Evolutionary conservation across 2,797 vertebrate genomes (phyloP).

Genomic region (Knipowitschia caucasica): DNA sequence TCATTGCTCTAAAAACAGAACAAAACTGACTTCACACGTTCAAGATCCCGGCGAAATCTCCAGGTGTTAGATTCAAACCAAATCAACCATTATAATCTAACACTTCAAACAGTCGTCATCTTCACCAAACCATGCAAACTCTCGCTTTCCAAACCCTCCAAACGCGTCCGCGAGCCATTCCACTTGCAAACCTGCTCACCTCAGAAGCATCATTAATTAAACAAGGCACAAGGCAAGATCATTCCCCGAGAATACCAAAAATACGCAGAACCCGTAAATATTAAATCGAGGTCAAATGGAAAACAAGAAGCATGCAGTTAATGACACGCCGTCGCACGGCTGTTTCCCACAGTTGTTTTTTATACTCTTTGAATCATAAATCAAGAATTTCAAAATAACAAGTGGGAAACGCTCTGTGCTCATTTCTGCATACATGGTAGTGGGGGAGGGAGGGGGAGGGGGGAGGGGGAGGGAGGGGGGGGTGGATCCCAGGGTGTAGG

Average conservation of each 20-base stretch:
- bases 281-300: slow-evolving; percentile 28
- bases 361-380: neutral
- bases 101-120: slow-evolving; percentile 22
- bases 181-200: neutral
- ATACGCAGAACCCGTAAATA: slow-evolving; percentile 3
- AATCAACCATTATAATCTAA: slow-evolving; percentile 29
- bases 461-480: neutral
- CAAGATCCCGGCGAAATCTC: slow-evolving; percentile 22
- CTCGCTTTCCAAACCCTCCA: slow-evolving; percentile 18
- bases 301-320: slow-evolving; percentile 61
- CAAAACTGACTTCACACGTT: slow-evolving; percentile 15
- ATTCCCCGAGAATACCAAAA: slow-evolving; percentile 4
- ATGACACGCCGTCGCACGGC: slow-evolving; percentile 39
- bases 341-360: slow-evolving; percentile 45
- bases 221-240: slow-evolving; percentile 12
- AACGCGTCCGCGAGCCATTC: slow-evolving; percentile 19
- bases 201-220: slow-evolving; percentile 14
- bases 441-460: slow-evolving; percentile 19
- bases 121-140: slow-evolving; percentile 55
- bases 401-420: slow-evolving; percentile 60
- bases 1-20: slow-evolving; percentile 21
- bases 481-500: slow-evolving; percentile 40
- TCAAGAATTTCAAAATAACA: neutral
- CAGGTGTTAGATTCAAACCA: slow-evolving; percentile 44
- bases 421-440: slow-evolving; percentile 34